These are phyloP conservation scores for Drosophila kuntzei DNA, from an alignment of 2,888 invertebrate genomes.

Conservation along the genomic window DNA sequence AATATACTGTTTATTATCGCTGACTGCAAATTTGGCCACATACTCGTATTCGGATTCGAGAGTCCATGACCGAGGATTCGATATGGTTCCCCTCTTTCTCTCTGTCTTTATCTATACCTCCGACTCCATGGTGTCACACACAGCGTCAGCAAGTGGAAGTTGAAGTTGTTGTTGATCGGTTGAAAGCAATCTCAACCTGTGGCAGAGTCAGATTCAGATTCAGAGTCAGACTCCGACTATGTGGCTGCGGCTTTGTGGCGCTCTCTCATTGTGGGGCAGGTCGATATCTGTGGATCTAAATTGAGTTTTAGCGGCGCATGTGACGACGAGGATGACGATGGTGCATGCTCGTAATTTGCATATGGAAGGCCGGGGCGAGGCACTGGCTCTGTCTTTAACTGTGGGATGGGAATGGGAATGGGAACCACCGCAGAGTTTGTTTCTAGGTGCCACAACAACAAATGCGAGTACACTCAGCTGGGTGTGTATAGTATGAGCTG, in stretches of 20 bases:
- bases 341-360: constrained; percentile 79
- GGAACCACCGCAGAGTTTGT: constrained; percentile 83
- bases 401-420: constrained; percentile 33
- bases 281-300: constrained; percentile 74
- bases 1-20: constrained; percentile 51
- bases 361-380: constrained; percentile 71
- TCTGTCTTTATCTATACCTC: neutral
- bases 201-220: constrained; percentile 28
- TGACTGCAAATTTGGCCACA: constrained; percentile 43
- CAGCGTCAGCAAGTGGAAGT: constrained; percentile 20
- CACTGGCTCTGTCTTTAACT: constrained; percentile 31
- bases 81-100: constrained; percentile 19
- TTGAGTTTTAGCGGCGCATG: constrained; percentile 82
- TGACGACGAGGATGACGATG: constrained; percentile 58
- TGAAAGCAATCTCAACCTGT: constrained; percentile 60
- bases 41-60: constrained; percentile 6
- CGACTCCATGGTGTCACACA: constrained; percentile 31
- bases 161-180: constrained; percentile 18
- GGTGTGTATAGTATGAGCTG: constrained; percentile 80
- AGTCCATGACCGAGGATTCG: constrained; percentile 41
- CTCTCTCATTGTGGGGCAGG: constrained; percentile 62
- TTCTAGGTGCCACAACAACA: constrained; percentile 66
- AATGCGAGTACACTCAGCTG: constrained; percentile 41
- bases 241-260: constrained; percentile 28
- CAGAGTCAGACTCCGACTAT: constrained; percentile 8